Evolutionary conservation across 2,113 vertebrate genomes (phyloP), one percentile per base, ranked within the genome.

Genomic region (Nothobranchius furzeri): DNA sequence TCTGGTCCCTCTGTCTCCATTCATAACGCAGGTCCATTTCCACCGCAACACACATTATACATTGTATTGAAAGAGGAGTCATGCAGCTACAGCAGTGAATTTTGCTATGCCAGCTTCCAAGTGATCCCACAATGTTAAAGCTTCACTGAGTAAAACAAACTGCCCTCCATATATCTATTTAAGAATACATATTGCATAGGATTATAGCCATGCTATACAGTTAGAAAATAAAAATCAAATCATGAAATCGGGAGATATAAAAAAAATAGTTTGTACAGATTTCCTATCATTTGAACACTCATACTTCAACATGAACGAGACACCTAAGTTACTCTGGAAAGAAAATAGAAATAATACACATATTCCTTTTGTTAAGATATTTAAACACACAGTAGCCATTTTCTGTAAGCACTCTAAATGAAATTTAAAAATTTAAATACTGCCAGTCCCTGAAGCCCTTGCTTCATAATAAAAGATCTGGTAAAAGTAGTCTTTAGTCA

Each of bases 191-290:
- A 93, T 98, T 98, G 96, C 96, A 98, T 98, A 98, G 98, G 95
- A 92, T 96, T 91, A 95, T 95, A 94, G 96, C 95, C 97, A 98
- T 99, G 97, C 98, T 93, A 91, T 94, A 92, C 90, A 92, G 85
- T 90, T 88, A 85, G 15, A 87, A 87, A 86, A 84, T 84, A 86
- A 89, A 92, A 95, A 94, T 94, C 92, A 95, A 94, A 94, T 62
- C 91, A 95, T 94, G 94, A 79, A 92, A 88, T 89, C 69, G 76
- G 87, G 85, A 86, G 86, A 92, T 85, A 91, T 91, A 87, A 90
- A 92, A 91, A 90, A 89, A 85, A 87, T 74, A 69, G 67, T 78
- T 89, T 82, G 81, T 91, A 93, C 87, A 93, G 85, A 91, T 87
- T 90, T 92, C 84, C 90, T 93, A 93, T 90, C 82, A 90, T 92